Evolutionary conservation across 2,888 invertebrate genomes (phyloP).

Genomic region (Limnephilus rhombicus): DNA sequence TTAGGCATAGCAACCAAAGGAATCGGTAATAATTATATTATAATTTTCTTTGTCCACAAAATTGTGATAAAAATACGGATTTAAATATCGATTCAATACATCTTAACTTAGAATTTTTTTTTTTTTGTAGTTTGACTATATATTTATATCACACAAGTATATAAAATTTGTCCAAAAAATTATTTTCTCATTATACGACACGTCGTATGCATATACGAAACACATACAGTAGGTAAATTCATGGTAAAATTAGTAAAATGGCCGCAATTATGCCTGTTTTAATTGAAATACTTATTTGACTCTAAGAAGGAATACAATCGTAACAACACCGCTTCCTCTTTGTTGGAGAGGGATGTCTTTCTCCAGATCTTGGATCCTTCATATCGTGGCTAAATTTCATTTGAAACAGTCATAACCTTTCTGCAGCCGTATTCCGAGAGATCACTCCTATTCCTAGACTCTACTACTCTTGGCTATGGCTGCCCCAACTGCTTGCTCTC

Average conservation of each 20-base stretch:
- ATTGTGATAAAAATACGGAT: conserved; percentile 65
- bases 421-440: not conserved
- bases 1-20: conserved; percentile 64
- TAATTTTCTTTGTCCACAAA: conserved; percentile 62
- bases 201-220: conserved; percentile 49
- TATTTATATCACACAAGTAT: conserved; percentile 66
- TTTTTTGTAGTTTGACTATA: conserved; percentile 63
- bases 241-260: conserved; percentile 51
- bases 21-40: conserved; percentile 57
- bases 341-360: not conserved
- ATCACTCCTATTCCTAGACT: not conserved
- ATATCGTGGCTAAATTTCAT: not conserved
- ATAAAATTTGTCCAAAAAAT: conserved; percentile 66
- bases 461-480: conserved; percentile 48
- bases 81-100: conserved; percentile 60
- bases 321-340: not conserved
- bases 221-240: conserved; percentile 44
- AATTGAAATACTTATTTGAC: conserved; percentile 3
- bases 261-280: conserved; percentile 17
- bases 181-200: conserved; percentile 63
- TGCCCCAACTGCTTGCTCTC: conserved; percentile 48
- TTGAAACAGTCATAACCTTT: conserved; percentile 27
- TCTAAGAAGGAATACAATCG: not conserved
- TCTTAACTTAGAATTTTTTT: conserved; percentile 62
- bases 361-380: not conserved